Conservation (phyloP, 2,888 invertebrate genomes). For the Gymnosoma rotundatum region DNA sequence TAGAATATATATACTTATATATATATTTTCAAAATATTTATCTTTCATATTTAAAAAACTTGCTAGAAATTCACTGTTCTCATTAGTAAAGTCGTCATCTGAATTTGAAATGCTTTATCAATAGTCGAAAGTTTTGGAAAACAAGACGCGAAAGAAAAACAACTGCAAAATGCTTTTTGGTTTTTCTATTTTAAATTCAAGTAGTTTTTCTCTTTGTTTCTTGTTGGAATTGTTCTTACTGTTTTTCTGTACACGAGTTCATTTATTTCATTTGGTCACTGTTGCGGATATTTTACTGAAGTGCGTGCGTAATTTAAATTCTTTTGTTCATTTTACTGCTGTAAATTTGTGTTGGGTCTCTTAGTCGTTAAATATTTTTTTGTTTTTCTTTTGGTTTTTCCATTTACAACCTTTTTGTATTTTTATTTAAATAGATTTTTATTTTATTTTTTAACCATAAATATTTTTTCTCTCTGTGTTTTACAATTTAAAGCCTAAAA, state of each 20-base stretch:
- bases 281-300: background rate
- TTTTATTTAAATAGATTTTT: slow-evolving; percentile 18
- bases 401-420: slow-evolving; percentile 13
- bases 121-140: background rate
- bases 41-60: too few species aligned
- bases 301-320: slow-evolving; percentile 9
- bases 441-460: background rate
- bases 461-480: background rate
- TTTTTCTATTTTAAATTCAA: slow-evolving; percentile 2
- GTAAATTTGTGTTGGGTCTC: background rate
- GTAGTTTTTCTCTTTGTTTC: background rate
- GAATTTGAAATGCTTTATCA: background rate
- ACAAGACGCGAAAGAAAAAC: background rate
- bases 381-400: slow-evolving; percentile 27
- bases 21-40: too few species aligned
- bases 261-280: background rate
- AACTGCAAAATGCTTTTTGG: background rate
- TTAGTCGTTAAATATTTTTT: slow-evolving; percentile 4
- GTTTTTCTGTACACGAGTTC: background rate
- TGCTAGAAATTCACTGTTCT: too few species aligned
- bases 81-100: too few species aligned
- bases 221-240: background rate
- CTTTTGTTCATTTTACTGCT: slow-evolving; percentile 16
- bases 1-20: too few species aligned
- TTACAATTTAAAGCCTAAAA: slow-evolving; percentile 45